Base-by-base conservation (phyloP, 2,888 invertebrate genomes). In the Latheticus oryzae region DNA sequence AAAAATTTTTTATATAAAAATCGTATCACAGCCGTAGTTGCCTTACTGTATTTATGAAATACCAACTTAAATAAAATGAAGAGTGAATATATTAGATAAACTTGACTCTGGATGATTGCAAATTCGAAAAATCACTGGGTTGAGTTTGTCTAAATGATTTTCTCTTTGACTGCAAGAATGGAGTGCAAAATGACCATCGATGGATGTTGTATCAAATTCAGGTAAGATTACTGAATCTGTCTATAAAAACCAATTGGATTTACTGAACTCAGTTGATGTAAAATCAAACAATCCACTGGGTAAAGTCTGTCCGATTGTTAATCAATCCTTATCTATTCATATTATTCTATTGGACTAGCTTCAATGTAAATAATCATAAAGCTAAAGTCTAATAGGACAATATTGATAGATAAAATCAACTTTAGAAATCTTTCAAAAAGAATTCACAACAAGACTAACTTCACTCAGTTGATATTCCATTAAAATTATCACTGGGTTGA, bases 1-100 rank as follows among this genome's bases (percentile, higher is more conserved):
- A 74, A 61, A n/a, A n/a, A n/a, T n/a, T n/a, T n/a, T 55, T 53
- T 61, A n/a, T n/a, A n/a, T 30, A 54, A 43, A 53, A n/a, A n/a
- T n/a, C 73, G 69, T 77, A 78, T 78, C 78, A 78, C 78, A 79
- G 77, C 74, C 68, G 68, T 75, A 78, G 77, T 78, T 77, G 70
- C 76, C 75, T 73, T 65, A 53, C 57, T 65, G 61, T 53, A 60
- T 54, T 38, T 47, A 32, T 47, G 47, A 38, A 38, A 23, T 7
- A 15, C 2, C 30, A 30, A 19, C 32, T 13, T 8, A 9, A 16
- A 0, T 17, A 13, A 21, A 15, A 15, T 7, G 33, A 21, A 47
- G 23, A 30, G 9, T 3, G 19, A 15, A 5, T 33, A 21, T 45
- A n/a, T 48, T 40, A 16, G 54, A 33, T 43, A 30, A 45, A 59